Evolutionary conservation across 92 coral and sea anemone genomes (phyloP).

Genomic region (Bergia sp.): DNA sequence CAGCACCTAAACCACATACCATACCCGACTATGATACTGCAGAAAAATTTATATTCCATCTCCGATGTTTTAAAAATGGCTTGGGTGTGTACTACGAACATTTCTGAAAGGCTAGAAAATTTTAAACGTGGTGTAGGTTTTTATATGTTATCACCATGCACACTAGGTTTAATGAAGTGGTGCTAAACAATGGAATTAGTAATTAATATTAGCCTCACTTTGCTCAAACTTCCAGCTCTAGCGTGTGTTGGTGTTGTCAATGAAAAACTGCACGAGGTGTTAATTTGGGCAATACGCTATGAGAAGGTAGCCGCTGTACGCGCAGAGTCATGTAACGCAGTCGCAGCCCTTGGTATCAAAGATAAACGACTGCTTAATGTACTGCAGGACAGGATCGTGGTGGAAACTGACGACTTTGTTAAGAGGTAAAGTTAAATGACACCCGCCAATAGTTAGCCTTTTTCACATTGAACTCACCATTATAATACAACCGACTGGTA

Average conservation of each 20-base stretch:
- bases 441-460: not conserved
- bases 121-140: not conserved
- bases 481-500: no score
- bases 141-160: not conserved
- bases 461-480: no score
- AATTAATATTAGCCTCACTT: not conserved
- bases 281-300: conserved; percentile 94
- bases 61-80: not conserved
- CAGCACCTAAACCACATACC: not conserved
- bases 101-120: not conserved
- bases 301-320: conserved; percentile 98
- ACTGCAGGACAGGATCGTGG: conserved; percentile 95
- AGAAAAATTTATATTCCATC: not conserved
- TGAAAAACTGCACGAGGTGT: conserved; percentile 82
- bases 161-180: not conserved
- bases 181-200: not conserved
- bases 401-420: conserved; percentile 92
- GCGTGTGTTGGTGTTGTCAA: conserved; percentile 77
- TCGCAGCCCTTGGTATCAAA: conserved; percentile 83
- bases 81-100: not conserved
- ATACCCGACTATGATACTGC: not conserved
- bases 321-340: conserved; percentile 97
- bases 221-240: conserved; percentile 66
- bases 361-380: conserved; percentile 86
- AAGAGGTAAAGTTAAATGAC: conserved; percentile 65